Evolutionary conservation across 2,797 vertebrate genomes (phyloP), one percentile per base, ranked within the genome.

Genomic region (Setipinna tenuifilis): DNA sequence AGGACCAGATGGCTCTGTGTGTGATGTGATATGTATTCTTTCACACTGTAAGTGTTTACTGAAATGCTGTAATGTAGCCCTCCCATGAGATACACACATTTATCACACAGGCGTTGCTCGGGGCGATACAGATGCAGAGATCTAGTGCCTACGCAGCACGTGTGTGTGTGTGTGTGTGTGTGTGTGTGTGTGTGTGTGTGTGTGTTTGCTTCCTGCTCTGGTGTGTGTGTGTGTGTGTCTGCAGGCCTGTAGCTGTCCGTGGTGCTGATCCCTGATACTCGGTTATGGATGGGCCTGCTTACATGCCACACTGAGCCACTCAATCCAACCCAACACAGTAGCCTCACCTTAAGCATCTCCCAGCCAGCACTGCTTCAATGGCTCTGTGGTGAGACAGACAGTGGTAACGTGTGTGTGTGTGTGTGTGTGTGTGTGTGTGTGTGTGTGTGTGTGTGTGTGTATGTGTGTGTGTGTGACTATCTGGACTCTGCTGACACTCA

Each of bases 351-450:
- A 28, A 62, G 19, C 62, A 68, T 68, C n/a, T n/a, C n/a, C n/a
- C 28, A 68, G 23, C 7, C 62, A 68, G 62, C 62, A 68, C 14
- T 68, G 23, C 62, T 68, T 4, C 6, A 68, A 14, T 68, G 10
- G 3, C 12, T 25, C 3, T 82, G 25, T 54, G 6, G 50, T 25
- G 89, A 90, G 91, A 92, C 59, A 90, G 89, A 92, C 91, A 90
- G 88, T 86, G 84, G 35, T 88, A 92, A 86, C 82, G 88, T 91
- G 91, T 91, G 93, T 93, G 46, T 48, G 46, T 48, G 46, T 48
- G 46, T 3, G 46, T 48, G 46, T 48, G 46, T 48, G 46, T 48
- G 46, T 48, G 10, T 48, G 46, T 48, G 10, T 41, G 11, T 85
- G 75, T 82, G 81, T 87, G 54, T 85, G 68, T 57, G 61, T 57